Percentiles rank a stretch among this genome's conserved stretches.
These are phyloP conservation scores for Euspilapteryx auroguttella DNA, from an alignment of 2,888 invertebrate species.

Conservation along the genomic window DNA sequence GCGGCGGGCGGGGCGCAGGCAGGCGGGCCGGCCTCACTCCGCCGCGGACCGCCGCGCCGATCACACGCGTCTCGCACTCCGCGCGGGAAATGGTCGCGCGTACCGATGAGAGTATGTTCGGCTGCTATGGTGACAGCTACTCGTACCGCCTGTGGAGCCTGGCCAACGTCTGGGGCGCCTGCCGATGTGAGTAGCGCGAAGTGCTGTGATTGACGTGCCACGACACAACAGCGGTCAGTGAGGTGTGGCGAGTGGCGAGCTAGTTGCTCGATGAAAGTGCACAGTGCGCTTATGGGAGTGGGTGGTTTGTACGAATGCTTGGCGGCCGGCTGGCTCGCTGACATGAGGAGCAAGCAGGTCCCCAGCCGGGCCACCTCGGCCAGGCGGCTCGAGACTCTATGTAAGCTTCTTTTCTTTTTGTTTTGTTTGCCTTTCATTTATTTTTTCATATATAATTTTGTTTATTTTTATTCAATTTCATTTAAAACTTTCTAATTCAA, in stretches of 20 bases:
- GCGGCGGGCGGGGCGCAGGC: conserved; percentile 28
- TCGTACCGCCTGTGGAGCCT: conserved; percentile 77
- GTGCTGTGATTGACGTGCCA: conserved; percentile 21
- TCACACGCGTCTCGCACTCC: conserved; percentile 49
- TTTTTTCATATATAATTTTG: conserved; percentile 10
- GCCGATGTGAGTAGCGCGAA: conserved; percentile 67
- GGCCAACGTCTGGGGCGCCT: conserved; percentile 76
- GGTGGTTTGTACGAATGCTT: conserved; percentile 52
- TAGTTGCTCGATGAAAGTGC: conserved; percentile 53
- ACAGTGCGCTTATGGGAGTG: conserved; percentile 53
- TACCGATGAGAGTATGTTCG: conserved; percentile 76
- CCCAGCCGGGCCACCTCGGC: conserved; percentile 55
- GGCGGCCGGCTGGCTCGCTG: conserved; percentile 54
- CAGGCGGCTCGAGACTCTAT: conserved; percentile 56
- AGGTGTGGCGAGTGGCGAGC: conserved; percentile 25
- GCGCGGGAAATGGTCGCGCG: conserved; percentile 81
- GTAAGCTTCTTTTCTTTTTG: conserved; percentile 57
- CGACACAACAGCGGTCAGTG: conserved; percentile 11
- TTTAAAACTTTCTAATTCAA: conserved; percentile 8
- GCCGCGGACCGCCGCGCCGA: conserved; percentile 50
- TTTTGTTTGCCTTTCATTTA: conserved; percentile 34
- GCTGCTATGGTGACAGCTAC: conserved; percentile 73
- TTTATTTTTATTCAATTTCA: conserved; percentile 6
- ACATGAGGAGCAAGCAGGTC: conserved; percentile 59
- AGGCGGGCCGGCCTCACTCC: conserved; percentile 33